phyloP scores from a whole-genome alignment of 2,113 vertebrate genomes.

The Euleptes europaea region DNA sequence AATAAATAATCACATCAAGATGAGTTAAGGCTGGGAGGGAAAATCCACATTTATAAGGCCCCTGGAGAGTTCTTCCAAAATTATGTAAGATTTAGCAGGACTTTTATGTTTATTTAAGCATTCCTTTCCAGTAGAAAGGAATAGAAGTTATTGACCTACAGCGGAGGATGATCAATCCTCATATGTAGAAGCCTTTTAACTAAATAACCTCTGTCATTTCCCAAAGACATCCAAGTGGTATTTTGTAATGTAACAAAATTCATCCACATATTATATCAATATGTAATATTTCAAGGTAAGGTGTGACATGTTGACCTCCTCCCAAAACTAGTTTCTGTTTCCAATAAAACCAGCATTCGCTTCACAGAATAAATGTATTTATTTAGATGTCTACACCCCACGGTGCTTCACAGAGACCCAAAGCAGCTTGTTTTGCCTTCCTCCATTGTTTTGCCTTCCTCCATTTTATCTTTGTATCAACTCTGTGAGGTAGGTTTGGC shows the following conservation, averaged over 20 bases:
- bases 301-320: background rate
- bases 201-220: slow-evolving; percentile 1
- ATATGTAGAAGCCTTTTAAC: background rate
- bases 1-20: slow-evolving; percentile 37
- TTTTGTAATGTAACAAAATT: background rate
- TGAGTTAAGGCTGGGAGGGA: background rate
- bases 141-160: slow-evolving; percentile 23
- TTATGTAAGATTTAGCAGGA: slow-evolving; percentile 10
- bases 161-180: slow-evolving; percentile 8
- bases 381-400: too few species aligned
- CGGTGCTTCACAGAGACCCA: too few species aligned
- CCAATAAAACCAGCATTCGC: rapidly evolving
- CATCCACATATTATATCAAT: background rate
- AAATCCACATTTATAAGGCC: slow-evolving; percentile 35
- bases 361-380: background rate
- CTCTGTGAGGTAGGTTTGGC: too few species aligned
- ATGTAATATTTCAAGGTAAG: background rate
- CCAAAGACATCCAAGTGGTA: background rate
- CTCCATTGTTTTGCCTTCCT: too few species aligned
- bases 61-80: slow-evolving; percentile 9
- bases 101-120: slow-evolving; percentile 34
- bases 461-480: too few species aligned
- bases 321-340: slow-evolving; percentile 1
- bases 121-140: slow-evolving; percentile 19
- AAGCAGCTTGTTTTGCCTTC: too few species aligned